Percentiles rank a stretch among this genome's conserved stretches.
Conservation (phyloP, 2,888 invertebrate genomes). For the Stenotaenia linearis region DNA sequence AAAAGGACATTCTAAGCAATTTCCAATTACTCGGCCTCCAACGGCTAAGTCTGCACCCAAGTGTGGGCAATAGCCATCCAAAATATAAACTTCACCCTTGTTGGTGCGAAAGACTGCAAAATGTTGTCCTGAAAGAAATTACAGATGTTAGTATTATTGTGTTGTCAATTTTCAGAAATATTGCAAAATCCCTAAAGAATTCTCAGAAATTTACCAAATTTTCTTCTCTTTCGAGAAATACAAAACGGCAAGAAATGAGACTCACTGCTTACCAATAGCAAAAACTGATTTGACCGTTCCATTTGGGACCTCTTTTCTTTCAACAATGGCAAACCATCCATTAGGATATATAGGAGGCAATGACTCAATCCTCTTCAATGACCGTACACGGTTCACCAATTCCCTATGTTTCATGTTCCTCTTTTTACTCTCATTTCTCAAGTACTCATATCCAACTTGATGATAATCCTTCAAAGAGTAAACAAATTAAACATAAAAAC, state of each 20-base stretch:
- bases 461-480: background rate
- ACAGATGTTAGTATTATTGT: background rate
- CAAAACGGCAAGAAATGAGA: too few relatives aligned
- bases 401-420: background rate
- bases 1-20: slow-evolving; percentile 81
- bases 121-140: slow-evolving; percentile 56
- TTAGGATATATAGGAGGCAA: background rate
- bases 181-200: too few relatives aligned
- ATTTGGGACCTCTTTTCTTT: background rate
- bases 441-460: background rate
- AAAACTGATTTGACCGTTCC: background rate
- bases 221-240: too few relatives aligned
- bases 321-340: background rate
- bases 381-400: background rate
- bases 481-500: too few relatives aligned
- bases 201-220: too few relatives aligned
- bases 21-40: slow-evolving; percentile 63
- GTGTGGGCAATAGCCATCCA: slow-evolving; percentile 86
- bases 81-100: slow-evolving; percentile 58
- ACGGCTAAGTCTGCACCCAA: slow-evolving; percentile 79
- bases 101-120: slow-evolving; percentile 64
- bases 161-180: too few relatives aligned
- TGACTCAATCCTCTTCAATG: background rate
- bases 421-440: background rate
- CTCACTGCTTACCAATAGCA: background rate